Base-by-base conservation (phyloP, 2,888 invertebrate species). In the Empis livida region DNA sequence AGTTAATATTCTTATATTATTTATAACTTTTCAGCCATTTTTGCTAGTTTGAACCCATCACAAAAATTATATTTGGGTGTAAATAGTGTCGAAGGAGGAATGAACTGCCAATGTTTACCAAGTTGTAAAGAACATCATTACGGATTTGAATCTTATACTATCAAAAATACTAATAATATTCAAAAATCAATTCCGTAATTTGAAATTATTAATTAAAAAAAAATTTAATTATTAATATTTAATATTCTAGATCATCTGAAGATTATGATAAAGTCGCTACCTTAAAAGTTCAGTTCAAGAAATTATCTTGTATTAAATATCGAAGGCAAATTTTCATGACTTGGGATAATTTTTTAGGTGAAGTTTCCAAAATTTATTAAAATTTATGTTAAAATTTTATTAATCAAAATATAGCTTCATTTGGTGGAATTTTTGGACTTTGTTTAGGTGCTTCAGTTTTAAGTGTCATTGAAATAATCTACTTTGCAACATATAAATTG, bases 371-470 rank as follows among this genome's bases (percentile, higher is more conserved):
- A n/a, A n/a, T n/a, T n/a, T n/a, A n/a, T n/a, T n/a, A n/a, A n/a
- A n/a, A n/a, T n/a, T n/a, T n/a, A n/a, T n/a, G n/a, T n/a, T n/a
- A n/a, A n/a, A n/a, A n/a, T n/a, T n/a, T n/a, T n/a, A n/a, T n/a
- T n/a, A 59, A n/a, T n/a, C n/a, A n/a, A n/a, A n/a, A n/a, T 62
- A 43, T 63, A 79, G 79, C 78, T 1, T 75, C 77, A 42, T 73
- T 79, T 40, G 79, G 79, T 1, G 79, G 79, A 3, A 75, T 79
- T 35, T 78, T 78, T 48, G 78, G 79, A 0, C 63, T 79, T 1
- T 79, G 78, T 46, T 62, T 79, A 1, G 79, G 79, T 0, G 79
- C 78, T 1, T 79, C 79, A 1, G 70, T 79, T 23, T 67, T 79
- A 46, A 79, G 78, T 54, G 51, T 79, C 16, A 69, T 78, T 8